phyloP scores from a whole-genome alignment of 1,140 invertebrate genomes.

The Linepithema humile region DNA sequence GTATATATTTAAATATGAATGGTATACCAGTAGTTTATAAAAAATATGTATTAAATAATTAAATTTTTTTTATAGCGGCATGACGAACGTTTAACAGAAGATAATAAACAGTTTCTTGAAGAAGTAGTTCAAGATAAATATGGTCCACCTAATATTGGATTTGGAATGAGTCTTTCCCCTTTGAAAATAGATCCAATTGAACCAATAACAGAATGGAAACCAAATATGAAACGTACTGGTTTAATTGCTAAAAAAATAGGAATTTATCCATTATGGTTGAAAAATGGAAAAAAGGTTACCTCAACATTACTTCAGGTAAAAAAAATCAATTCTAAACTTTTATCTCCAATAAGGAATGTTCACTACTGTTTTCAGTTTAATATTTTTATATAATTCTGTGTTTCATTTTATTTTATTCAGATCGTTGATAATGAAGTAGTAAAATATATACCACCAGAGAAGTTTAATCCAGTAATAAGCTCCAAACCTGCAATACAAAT shows the following conservation, averaged over 20 bases:
- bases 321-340: background rate
- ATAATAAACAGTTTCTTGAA: conserved; percentile 93
- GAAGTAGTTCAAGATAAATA: conserved; percentile 90
- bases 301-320: conserved; percentile 94
- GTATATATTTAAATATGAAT: conserved; percentile 22
- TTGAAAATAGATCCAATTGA: conserved; percentile 86
- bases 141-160: conserved; percentile 81
- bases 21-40: background rate
- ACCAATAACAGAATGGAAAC: conserved; percentile 87
- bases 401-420: conserved; percentile 83
- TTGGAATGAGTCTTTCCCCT: conserved; percentile 78
- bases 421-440: conserved; percentile 98
- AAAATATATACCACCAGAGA: conserved; percentile 94
- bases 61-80: conserved; percentile 83
- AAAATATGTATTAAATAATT: background rate
- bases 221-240: conserved; percentile 89
- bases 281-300: conserved; percentile 91
- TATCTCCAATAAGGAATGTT: background rate
- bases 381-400: conserved; percentile 1
- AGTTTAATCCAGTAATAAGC: conserved; percentile 87
- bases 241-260: conserved; percentile 97
- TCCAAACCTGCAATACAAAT: conserved; percentile 71
- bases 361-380: background rate
- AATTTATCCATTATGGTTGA: conserved; percentile 95
- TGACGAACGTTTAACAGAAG: conserved; percentile 89